Percentiles rank a stretch among this genome's conserved stretches.
Conservation (phyloP, 2,888 invertebrate genomes). For the Hypsopygia costalis region DNA sequence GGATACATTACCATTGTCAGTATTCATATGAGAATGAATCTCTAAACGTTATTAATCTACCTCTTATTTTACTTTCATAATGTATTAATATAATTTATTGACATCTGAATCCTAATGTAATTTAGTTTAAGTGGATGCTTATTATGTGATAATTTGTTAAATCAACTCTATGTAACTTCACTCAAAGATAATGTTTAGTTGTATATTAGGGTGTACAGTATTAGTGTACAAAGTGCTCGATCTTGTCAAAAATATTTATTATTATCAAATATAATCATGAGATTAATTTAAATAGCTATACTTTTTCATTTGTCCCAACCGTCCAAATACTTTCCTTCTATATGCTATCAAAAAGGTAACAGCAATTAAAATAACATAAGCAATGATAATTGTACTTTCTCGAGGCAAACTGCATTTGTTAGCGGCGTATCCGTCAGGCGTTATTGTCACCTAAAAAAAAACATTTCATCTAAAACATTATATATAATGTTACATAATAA, state of each 20-base stretch:
- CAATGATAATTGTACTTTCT: conserved; percentile 48
- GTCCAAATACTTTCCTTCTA: conserved; percentile 31
- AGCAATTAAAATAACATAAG: conserved; percentile 40
- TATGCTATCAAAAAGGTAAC: conserved; percentile 27
- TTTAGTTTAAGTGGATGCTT: conserved; percentile 37
- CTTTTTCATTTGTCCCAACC: conserved; percentile 25
- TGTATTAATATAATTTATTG: conserved; percentile 63
- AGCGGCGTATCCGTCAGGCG: conserved; percentile 44
- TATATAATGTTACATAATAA: too few species aligned
- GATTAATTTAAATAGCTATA: conserved; percentile 38
- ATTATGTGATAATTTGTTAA: conserved; percentile 67
- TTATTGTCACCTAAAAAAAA: conserved; percentile 53
- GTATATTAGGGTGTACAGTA: conserved; percentile 36
- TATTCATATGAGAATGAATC: conserved; percentile 71
- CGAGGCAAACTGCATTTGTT: conserved; percentile 58
- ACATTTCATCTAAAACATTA: not conserved
- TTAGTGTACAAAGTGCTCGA: conserved; percentile 73
- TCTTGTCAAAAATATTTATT: conserved; percentile 80
- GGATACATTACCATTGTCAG: conserved; percentile 66
- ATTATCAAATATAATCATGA: conserved; percentile 71
- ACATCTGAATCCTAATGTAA: conserved; percentile 50
- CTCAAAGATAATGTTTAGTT: conserved; percentile 26
- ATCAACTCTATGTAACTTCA: conserved; percentile 19
- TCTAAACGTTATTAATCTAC: conserved; percentile 70
- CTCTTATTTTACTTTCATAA: conserved; percentile 70